Evolutionary conservation across 2,113 vertebrate genomes (phyloP), one percentile per base, ranked within the genome.

Genomic region (Atrichornis clamosus): DNA sequence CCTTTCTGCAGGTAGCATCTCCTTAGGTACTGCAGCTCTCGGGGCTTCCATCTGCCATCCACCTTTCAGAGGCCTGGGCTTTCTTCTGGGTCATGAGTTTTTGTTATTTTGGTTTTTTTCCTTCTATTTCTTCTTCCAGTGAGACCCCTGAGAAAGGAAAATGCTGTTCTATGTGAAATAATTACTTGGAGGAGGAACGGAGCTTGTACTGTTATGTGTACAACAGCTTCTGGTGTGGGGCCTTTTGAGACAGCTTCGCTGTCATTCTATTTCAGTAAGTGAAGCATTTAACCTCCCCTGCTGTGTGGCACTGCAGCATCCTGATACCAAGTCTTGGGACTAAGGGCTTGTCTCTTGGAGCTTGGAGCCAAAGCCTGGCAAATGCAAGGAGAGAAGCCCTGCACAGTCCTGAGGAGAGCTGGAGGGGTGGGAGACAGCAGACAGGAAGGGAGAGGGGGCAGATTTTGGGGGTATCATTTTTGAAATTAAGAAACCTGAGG

Each of bases 371-470:
- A 56, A 67, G 13, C 50, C 74, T 55, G 63, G 58, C 1, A 13
- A 67, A 60, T 13, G 22, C 44, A 56, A 20, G 8, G 41, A 64
- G 15, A 67, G 35, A 72, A 91, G 22, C 17, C 26, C 37, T 47
- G 68, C 28, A 8, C 10, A 32, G 41, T 21, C 32, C 27, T 22
- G 27, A 5, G 16, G 27, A 64, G 33, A 55, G 27, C 3, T 3
- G 2, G 15, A 19, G 23, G 50, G 24, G 3, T 7, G 44, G 42
- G 14, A 4, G 13, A 19, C 33, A n/a, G 26, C 7, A 22, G 9
- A 12, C 5, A 35, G 23, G 13, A 13, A 4, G 11, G 1, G 3
- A 13, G 3, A 44, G 15, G 18, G 7, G 8, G 2, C 8, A 75
- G 47, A 50, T 46, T 41, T 32, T 70, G 49, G 9, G 12, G 32